Conservation (phyloP, 2,888 invertebrate genomes). For the Torymus texanus region DNA sequence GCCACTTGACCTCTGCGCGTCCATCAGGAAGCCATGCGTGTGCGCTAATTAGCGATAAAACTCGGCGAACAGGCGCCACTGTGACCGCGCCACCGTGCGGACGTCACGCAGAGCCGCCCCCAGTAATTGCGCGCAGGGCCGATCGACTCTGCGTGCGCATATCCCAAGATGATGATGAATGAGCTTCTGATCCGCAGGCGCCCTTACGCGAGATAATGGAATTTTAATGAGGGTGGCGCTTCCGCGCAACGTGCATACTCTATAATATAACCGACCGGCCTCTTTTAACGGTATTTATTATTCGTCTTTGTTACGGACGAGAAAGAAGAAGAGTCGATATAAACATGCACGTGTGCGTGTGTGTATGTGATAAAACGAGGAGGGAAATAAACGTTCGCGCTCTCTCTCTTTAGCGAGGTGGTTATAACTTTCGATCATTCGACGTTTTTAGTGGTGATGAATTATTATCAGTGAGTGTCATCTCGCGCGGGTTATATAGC, state of each 20-base stretch:
- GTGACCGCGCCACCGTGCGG: not conserved
- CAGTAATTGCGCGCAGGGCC: slow-evolving; percentile 10
- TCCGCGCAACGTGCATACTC: too few relatives aligned
- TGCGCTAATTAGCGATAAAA: slow-evolving; percentile 41
- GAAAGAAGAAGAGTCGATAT: too few relatives aligned
- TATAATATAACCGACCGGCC: too few relatives aligned
- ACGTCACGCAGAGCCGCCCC: not conserved
- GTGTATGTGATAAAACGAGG: too few relatives aligned
- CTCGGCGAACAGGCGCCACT: not conserved
- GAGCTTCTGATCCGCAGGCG: slow-evolving; percentile 26
- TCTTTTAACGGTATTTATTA: too few relatives aligned
- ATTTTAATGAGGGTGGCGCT: slow-evolving; percentile 29
- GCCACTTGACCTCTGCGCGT: slow-evolving; percentile 10
- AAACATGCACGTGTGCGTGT: too few relatives aligned
- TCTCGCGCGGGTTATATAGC: not conserved
- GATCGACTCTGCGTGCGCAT: slow-evolving; percentile 3
- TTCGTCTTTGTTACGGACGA: too few relatives aligned
- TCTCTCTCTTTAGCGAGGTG: not conserved
- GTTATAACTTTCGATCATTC: not conserved
- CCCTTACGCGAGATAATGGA: slow-evolving; percentile 31
- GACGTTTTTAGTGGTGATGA: not conserved
- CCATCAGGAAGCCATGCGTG: not conserved
- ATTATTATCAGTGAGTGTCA: not conserved
- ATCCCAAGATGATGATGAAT: slow-evolving; percentile 34
- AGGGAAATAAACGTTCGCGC: too few relatives aligned